Base-by-base conservation (phyloP, 2,888 invertebrate species). In the Acleris emargana region DNA sequence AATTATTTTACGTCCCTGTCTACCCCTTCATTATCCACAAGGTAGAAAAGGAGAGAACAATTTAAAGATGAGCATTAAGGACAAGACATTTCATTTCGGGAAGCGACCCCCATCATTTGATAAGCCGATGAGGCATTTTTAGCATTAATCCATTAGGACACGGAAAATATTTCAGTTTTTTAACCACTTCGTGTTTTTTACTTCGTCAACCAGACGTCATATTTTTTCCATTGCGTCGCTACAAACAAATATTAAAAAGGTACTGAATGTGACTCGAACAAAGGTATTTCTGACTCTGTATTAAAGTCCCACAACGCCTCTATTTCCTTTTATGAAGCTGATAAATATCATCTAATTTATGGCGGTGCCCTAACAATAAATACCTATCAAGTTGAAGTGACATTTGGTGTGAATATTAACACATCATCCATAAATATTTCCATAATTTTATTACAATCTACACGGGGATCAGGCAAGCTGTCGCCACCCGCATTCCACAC, bases 401-500 rank as follows among this genome's bases (percentile, higher is more conserved):
- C 71, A 72, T 72, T 66, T 69, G 81, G 73, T 74, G 74, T 75
- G 75, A 80, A 77, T 76, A 83, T 83, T 83, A 84, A 78, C 79
- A 80, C 74, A 69, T 71, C 71, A 61, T 68, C 66, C 71, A 70
- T 73, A 74, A 69, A 72, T 81, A 73, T 86, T 83, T 84, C 76
- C 80, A 84, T 86, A 87, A 87, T 84, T 81, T 81, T 79, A 84
- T 86, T 81, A 84, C 81, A 84, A 87, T 88, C 87, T 86, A 90
- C 88, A 84, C 83, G 77, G 78, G 81, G 83, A 85, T 83, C 86
- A 89, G 88, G 60, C 91, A 86, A 89, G 89, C 89, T 84, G 84
- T 88, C 86, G 80, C 77, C 89, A 78, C 89, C 91, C 91, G 91
- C 91, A 91, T 91, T 78, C 79, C 79, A 83, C 81, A 91, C 91